These are phyloP conservation scores for Himalopsyche tibetana DNA, from an alignment of 2,888 invertebrate genomes.

Conservation along the genomic window DNA sequence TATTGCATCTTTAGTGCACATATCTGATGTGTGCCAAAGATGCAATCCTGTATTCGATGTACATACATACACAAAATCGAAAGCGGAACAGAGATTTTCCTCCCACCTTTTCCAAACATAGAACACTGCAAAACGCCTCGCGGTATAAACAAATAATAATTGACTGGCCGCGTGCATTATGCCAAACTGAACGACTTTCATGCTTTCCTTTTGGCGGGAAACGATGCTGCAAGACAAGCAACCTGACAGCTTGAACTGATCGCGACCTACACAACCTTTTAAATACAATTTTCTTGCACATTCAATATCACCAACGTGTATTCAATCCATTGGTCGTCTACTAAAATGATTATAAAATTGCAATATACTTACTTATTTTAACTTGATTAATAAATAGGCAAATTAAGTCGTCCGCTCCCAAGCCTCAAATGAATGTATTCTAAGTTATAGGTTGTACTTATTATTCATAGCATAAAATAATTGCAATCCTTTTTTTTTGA, in stretches of 20 bases:
- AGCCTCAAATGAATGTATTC: no score
- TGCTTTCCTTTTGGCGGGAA: slow-evolving; percentile 35
- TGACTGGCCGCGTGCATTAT: slow-evolving; percentile 28
- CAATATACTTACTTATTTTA: no score
- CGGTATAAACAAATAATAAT: slow-evolving; percentile 25
- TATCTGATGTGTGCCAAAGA: neutral
- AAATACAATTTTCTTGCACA: neutral
- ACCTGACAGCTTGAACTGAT: neutral
- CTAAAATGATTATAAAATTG: no score
- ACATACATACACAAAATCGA: slow-evolving; percentile 1
- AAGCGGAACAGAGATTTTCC: slow-evolving; percentile 29
- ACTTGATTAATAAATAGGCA: no score
- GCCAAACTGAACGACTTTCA: slow-evolving; percentile 31
- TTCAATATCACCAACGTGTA: no score
- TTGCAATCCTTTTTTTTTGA: no score
- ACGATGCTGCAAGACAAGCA: neutral
- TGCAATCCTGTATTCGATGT: slow-evolving; percentile 6
- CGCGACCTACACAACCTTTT: slow-evolving; percentile 24
- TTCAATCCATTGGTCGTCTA: no score
- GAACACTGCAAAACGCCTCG: neutral
- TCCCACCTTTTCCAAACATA: neutral
- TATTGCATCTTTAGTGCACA: no score
- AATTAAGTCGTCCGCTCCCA: no score
- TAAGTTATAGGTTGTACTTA: no score
- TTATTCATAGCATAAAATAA: no score